Conservation (phyloP, 2,113 vertebrate species). For the Hippocampus zosterae region DNA sequence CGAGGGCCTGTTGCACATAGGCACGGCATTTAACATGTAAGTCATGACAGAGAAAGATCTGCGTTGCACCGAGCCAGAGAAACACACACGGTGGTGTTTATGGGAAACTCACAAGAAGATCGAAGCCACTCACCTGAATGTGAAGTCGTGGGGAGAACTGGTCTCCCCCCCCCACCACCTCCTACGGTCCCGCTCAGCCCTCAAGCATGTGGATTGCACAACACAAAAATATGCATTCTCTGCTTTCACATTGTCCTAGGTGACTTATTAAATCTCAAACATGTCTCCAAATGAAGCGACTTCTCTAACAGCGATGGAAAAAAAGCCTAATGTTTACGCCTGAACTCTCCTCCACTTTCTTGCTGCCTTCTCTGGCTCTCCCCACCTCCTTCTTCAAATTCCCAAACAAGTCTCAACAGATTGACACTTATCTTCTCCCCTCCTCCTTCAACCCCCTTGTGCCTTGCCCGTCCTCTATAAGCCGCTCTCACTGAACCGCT, state of each 20-base stretch:
- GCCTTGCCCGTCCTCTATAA: slow-evolving; percentile 38
- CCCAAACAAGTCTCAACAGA: slow-evolving; percentile 80
- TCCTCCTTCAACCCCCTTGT: slow-evolving; percentile 50
- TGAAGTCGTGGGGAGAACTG: slow-evolving; percentile 39
- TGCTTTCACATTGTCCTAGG: slow-evolving; percentile 42
- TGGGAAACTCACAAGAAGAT: slow-evolving; percentile 12
- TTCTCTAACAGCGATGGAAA: neutral
- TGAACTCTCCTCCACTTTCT: slow-evolving; percentile 38
- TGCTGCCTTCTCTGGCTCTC: slow-evolving; percentile 34
- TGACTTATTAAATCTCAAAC: slow-evolving; percentile 41
- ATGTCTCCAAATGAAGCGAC: slow-evolving; percentile 8
- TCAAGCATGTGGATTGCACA: slow-evolving; percentile 64
- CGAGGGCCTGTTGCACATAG: slow-evolving; percentile 55
- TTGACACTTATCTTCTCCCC: slow-evolving; percentile 68
- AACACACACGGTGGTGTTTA: neutral
- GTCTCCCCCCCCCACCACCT: slow-evolving; percentile 16
- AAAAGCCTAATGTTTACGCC: slow-evolving; percentile 54
- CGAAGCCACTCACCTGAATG: slow-evolving; percentile 65
- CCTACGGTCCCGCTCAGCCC: slow-evolving; percentile 34
- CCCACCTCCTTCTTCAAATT: slow-evolving; percentile 70
- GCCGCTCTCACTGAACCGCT: slow-evolving; percentile 26
- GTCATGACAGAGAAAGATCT: slow-evolving; percentile 17
- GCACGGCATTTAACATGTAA: slow-evolving; percentile 52
- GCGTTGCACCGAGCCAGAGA: slow-evolving; percentile 4
- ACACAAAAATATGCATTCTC: slow-evolving; percentile 47